Base-by-base conservation (phyloP, 2,113 vertebrate species). In the Chionodraco myersi region DNA sequence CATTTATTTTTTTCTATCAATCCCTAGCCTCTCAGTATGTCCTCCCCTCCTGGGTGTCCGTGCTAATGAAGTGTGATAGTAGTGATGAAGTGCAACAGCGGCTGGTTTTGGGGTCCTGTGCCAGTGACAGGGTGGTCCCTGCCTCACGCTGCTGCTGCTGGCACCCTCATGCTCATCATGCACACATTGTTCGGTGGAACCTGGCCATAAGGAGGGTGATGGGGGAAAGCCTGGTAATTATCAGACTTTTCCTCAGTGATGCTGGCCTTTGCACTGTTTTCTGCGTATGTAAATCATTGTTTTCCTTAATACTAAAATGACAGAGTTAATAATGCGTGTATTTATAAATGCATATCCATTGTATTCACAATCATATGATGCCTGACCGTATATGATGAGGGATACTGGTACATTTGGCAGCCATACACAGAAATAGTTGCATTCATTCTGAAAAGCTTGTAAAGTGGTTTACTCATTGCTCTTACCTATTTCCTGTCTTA, bases 111-210 rank as follows among this genome's bases (percentile, higher is more conserved):
- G 86, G 77, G 62, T 81, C 75, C 74, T 11, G 63, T 90, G 86
- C 90, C 90, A 87, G 80, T 84, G 91, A 88, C 91, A 88, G 84
- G 90, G 91, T 93, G 92, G 91, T 91, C 91, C 82, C 74, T 52
- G 59, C 82, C 78, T 90, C 82, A 75, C 47, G 18, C 80, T 67
- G 72, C 85, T 63, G 83, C 76, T 90, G 90, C 94, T 89, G 89
- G 89, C 91, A 90, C 92, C 92, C 92, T 90, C 88, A 91, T 92
- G 79, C 83, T 92, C 86, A 94, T 94, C 88, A 92, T 58, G 4
- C 68, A 72, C 79, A 75, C 86, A 92, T 93, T 94, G 91, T 94
- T 92, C 80, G 44, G 75, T 78, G 82, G 78, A 89, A 89, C 83
- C 84, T 89, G 88, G 85, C 91, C 85, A 80, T 85, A 63, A 80